Evolutionary conservation across 1,140 invertebrate genomes (phyloP), one percentile per base, ranked within the genome.

Genomic region (Acromyrmex charruanus): DNA sequence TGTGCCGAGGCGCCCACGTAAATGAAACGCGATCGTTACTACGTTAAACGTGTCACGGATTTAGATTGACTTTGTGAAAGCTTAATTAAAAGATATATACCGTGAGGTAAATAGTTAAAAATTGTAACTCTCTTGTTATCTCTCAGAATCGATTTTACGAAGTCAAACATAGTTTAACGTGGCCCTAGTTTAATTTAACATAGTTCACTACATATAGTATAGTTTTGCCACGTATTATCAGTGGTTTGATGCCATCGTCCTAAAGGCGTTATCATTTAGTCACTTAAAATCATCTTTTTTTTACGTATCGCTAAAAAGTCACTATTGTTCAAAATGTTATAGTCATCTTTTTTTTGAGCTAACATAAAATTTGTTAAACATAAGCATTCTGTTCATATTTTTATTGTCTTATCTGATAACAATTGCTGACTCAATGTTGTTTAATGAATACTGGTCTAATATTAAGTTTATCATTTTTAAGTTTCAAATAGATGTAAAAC

Each of bases 11-110:
- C 55, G 18, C 55, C 28, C 49, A 39, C 49, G 49, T 55, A 80
- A 74, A 82, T 72, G 55, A 39, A 49, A 21, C 39, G 39, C 53
- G 80, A 82, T 72, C 39, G 39, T 82, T 82, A 59, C 14, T 25
- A 31, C 55, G 44, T 61, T 49, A 44, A 74, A 84, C 28, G 39
- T 39, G 25, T 39, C 80, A 31, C 28, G 3, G 28, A 75, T 63
- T 84, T 75, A 12, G 49, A 84, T 35, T 49, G 80, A 21, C 28
- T 75, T 74, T 53, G 39, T 28, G 21, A 68, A 74, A 58, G 21
- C 14, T 28, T 25, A 59, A 35, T 74, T 74, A 49, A 74, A 51
- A 84, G 28, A 14, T 58, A 3, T 28, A 31, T 31, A 10, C 6
- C 1, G 7, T 44, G 18, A 31, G 9, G 9, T 16, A 69, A 21